Conservation (phyloP, 2,113 vertebrate species). For the Vombatus ursinus region DNA sequence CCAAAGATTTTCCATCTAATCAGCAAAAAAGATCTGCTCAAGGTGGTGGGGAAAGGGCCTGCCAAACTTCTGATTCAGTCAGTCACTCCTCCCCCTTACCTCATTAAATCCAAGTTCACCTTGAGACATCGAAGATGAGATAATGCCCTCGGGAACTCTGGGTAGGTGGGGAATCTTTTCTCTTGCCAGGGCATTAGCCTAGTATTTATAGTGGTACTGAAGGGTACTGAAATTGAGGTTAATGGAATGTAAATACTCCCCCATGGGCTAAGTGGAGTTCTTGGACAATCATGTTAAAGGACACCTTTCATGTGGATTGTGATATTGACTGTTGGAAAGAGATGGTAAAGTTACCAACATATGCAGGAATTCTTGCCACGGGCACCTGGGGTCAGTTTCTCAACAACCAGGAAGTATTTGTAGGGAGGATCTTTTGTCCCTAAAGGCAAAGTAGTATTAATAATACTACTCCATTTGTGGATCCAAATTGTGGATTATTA, state of each 20-base stretch:
- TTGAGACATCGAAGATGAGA: constrained; percentile 14
- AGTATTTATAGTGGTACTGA: constrained; percentile 8
- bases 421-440: neutral
- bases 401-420: neutral
- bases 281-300: neutral
- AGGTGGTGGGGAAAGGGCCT: neutral
- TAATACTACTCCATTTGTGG: too few relatives aligned
- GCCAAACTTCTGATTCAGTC: neutral
- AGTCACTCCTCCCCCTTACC: neutral
- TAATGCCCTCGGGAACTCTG: constrained; percentile 3
- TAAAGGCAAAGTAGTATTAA: neutral
- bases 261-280: neutral
- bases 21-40: constrained; percentile 24
- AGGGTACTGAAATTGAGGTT: neutral
- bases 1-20: neutral
- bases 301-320: fast-evolving
- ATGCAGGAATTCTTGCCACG: neutral
- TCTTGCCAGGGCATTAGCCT: neutral
- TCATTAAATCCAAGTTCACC: constrained; percentile 31
- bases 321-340: neutral
- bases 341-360: too few relatives aligned
- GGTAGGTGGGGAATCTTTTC: neutral
- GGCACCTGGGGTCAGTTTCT: neutral
- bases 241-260: neutral
- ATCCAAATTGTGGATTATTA: neutral